Evolutionary conservation across 2,797 vertebrate species (phyloP), one percentile per base, ranked within the genome.

Genomic region (Nannoperca australis): DNA sequence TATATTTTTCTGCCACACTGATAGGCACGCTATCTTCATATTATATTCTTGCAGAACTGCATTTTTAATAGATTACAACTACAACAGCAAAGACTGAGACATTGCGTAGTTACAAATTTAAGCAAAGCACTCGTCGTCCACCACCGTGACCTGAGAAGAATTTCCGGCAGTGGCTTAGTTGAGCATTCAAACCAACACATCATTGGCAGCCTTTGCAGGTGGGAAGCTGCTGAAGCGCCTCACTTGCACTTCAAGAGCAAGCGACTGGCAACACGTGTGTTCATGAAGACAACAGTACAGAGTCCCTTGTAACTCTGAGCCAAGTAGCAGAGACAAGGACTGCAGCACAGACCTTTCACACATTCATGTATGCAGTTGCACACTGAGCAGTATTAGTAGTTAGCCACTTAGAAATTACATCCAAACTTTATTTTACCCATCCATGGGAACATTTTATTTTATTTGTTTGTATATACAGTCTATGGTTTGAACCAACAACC

Each of bases 171-270:
- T 1, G 20, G 42, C 56, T 62, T 73, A 53, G 70, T 59, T 70
- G 42, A 60, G 50, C 47, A 77, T 79, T 75, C 42, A 68, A 45
- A 76, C 47, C 14, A 55, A 47, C 32, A 56, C 11, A 45, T 38
- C 36, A 66, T 49, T 58, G 70, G 32, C n/a, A 51, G 54, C 47
- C 15, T 59, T 64, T 1, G 34, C 60, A 66, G 53, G 55, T 45
- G 59, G 64, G 36, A 51, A 79, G 64, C 15, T 13, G 36, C 49
- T 7, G 20, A 49, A 36, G 61, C 44, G 40, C 45, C 20, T 34
- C 18, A 7, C 58, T 59, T 30, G 61, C 49, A 55, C 67, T 27
- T 70, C 17, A 56, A 80, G 70, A 50, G 20, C 36, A 64, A 62
- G 44, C 2, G 32, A 36, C 34, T 55, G 32, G 42, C 0, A 42